Percentiles rank a stretch among this genome's conserved stretches.
Conservation (phyloP, 1,140 invertebrate genomes). For the Bombus terrestris region DNA sequence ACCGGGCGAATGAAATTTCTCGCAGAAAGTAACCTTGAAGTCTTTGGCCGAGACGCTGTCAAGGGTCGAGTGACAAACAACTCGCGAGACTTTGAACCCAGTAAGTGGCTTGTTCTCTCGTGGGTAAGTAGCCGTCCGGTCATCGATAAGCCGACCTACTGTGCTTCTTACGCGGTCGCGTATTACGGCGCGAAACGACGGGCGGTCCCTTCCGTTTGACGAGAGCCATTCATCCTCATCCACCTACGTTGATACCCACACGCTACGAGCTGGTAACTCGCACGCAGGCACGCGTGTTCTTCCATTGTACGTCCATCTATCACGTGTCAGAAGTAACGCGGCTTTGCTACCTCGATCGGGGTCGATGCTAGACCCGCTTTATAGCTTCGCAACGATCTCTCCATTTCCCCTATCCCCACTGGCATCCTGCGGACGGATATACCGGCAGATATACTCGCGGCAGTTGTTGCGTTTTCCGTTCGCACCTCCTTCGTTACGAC, state of each 20-base stretch:
- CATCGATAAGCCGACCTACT: constrained; percentile 78
- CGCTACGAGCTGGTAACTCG: constrained; percentile 63
- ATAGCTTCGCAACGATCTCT: not conserved
- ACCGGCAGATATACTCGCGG: not conserved
- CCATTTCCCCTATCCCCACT: not conserved
- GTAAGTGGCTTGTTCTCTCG: constrained; percentile 69
- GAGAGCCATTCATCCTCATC: constrained; percentile 82
- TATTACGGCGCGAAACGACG: constrained; percentile 81
- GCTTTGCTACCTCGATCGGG: constrained; percentile 57
- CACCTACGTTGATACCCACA: constrained; percentile 80
- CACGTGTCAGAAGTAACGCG: constrained; percentile 75
- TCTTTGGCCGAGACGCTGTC: not conserved
- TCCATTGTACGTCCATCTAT: constrained; percentile 79
- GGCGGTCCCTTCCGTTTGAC: constrained; percentile 82
- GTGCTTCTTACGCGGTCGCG: constrained; percentile 74
- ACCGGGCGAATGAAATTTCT: not conserved
- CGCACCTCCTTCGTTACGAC: too few relatives aligned
- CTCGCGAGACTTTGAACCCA: constrained; percentile 36
- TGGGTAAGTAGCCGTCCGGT: constrained; percentile 76
- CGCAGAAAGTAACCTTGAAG: not conserved
- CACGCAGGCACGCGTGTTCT: constrained; percentile 75
- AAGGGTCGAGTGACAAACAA: constrained; percentile 47
- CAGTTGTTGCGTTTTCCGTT: not conserved
- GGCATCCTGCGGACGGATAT: not conserved
- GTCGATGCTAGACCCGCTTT: constrained; percentile 39